Percentiles rank a stretch among this genome's conserved stretches.
These are phyloP conservation scores for Anguilla megastoma DNA, from an alignment of 2,797 vertebrate genomes.

Conservation along the genomic window DNA sequence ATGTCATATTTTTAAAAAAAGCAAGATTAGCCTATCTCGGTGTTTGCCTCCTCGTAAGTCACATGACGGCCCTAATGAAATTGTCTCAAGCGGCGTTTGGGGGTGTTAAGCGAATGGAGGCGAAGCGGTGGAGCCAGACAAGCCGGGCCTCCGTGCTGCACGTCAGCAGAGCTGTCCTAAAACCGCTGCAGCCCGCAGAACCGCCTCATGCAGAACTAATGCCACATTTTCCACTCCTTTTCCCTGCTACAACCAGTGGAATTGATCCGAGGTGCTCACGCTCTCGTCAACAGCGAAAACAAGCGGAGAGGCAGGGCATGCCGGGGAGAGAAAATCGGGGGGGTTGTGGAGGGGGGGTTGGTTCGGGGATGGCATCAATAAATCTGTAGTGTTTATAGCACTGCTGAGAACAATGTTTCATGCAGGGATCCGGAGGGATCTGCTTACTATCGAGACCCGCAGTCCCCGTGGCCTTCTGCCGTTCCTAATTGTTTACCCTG, in stretches of 20 bases:
- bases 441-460: conserved; percentile 29
- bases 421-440: conserved; percentile 45
- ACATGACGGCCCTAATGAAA: conserved; percentile 26
- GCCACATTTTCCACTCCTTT: conserved; percentile 51
- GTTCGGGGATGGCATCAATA: conserved; percentile 41
- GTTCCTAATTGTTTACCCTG: conserved; percentile 55
- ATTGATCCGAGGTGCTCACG: conserved; percentile 50
- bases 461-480: conserved; percentile 29
- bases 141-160: conserved; percentile 18
- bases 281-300: conserved; percentile 42
- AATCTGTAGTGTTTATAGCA: conserved; percentile 53
- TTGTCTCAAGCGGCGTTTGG: conserved; percentile 8
- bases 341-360: conserved; percentile 3
- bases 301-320: conserved; percentile 16
- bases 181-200: conserved; percentile 54
- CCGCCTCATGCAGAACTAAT: conserved; percentile 57
- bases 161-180: conserved; percentile 36
- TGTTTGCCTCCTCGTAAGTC: conserved; percentile 28
- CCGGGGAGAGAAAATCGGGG: conserved; percentile 2
- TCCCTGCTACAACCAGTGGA: conserved; percentile 46
- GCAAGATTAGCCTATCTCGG: conserved; percentile 7
- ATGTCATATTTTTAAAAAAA: background rate
- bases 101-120: background rate
- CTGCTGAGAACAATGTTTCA: conserved; percentile 50
- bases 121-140: conserved; percentile 21